A percentile compares a stretch with the other conserved stretches of the same genome.
phyloP scores from a whole-genome alignment of 2,797 vertebrate genomes.

The Lophotriccus pileatus region DNA sequence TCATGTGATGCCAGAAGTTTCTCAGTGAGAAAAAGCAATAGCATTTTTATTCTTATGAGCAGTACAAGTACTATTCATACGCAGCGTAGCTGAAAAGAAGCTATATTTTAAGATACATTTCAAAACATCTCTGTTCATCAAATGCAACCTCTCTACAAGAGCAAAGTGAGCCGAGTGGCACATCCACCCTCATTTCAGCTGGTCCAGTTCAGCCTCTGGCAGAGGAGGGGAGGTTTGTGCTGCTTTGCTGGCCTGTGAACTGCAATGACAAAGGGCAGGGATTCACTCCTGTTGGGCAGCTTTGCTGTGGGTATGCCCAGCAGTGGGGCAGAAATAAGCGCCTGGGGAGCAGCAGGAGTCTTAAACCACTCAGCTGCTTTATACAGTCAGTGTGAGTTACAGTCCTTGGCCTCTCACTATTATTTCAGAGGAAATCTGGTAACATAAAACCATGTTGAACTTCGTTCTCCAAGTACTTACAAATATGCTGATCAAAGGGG shows the following conservation, averaged over 20 bases:
- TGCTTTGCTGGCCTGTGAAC: neutral
- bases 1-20: neutral
- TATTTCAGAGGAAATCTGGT: neutral
- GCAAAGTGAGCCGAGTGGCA: rapidly evolving
- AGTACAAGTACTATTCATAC: neutral
- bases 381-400: neutral
- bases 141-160: neutral
- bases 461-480: neutral
- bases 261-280: rapidly evolving
- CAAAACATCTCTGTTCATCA: neutral
- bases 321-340: neutral
- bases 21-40: neutral
- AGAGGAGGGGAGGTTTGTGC: neutral
- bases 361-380: neutral
- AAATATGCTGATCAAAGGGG: neutral
- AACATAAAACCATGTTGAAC: neutral
- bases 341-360: neutral
- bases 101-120: neutral
- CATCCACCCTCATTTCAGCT: rapidly evolving
- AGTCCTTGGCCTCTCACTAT: neutral
- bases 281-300: rapidly evolving
- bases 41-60: neutral
- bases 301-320: neutral
- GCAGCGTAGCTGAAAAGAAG: neutral
- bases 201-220: rapidly evolving